Base-by-base conservation (phyloP, 2,888 invertebrate genomes). In the Graphium colonna region DNA sequence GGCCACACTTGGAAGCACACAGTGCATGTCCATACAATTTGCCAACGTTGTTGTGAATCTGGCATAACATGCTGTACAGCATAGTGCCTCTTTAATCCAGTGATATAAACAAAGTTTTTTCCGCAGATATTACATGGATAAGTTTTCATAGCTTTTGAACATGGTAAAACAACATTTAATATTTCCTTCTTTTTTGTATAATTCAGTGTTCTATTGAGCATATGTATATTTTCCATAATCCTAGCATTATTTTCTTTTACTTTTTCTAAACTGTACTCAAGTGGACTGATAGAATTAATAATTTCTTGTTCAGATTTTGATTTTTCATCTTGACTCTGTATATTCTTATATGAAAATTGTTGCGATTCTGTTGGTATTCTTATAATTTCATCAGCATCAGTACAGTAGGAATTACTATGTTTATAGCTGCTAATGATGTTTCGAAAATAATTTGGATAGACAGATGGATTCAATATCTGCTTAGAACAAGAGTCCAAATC, bases 1-100 rank as follows among this genome's bases (percentile, higher is more conserved):
- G 89, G 90, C 89, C 89, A 90, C 3, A 90, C 88, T 65, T 90
- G 89, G 59, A 82, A 87, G 66, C 90, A 90, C 63, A 86, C 79
- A 33, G 79, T 75, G 60, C 90, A 90, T 33, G 87, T 87, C 89
- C 88, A 90, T 18, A 89, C 88, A 13, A 81, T 71, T 68, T 87
- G 89, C 89, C 89, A 88, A 10, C 80, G 78, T 3, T 80, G 82
- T 56, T 79, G 80, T 26, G 65, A 61, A 26, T 82, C 82, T 3
- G 71, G 60, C 54, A 73, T 70, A 0, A 79, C 71, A 60, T 85
- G 87, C 56, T 82, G 69, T 65, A 81, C 77, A 15, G 80, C 64
- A 47, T 75, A 80, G 64, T 89, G 90, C 59, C 85, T 77, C 55
- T 77, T 77, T 31, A 90, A 67, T 15, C 88, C 88, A 56, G 88